Evolutionary conservation across 2,113 vertebrate species (phyloP).

Genomic region (Saguinus midas): DNA sequence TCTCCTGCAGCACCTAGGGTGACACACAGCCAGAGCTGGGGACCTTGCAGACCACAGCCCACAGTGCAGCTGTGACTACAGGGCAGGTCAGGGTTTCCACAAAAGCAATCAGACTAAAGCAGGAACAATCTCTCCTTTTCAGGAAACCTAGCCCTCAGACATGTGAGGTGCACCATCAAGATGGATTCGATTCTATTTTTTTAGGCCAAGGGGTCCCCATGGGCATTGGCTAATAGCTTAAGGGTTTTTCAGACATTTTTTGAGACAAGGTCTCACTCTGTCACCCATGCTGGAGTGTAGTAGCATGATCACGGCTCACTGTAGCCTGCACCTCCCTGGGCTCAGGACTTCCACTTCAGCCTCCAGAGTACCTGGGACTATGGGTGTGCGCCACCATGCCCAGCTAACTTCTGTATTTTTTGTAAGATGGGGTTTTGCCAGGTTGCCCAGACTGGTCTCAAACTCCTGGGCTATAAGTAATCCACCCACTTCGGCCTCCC

Average conservation of each 20-base stretch:
- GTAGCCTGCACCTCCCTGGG: too few relatives aligned
- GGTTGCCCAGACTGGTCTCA: too few relatives aligned
- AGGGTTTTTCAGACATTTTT: neutral
- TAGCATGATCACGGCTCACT: too few relatives aligned
- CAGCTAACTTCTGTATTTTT: too few relatives aligned
- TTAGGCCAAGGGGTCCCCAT: neutral
- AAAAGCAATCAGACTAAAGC: neutral
- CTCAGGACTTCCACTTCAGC: too few relatives aligned
- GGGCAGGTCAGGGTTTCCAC: neutral
- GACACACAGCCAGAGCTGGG: neutral
- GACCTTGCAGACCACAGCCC: neutral
- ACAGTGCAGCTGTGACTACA: neutral
- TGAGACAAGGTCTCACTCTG: too few relatives aligned
- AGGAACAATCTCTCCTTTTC: neutral
- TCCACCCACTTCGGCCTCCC: too few relatives aligned
- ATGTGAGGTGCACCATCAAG: neutral
- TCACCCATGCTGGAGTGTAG: too few relatives aligned
- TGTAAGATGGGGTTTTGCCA: too few relatives aligned
- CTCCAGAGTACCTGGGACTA: too few relatives aligned
- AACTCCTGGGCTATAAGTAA: too few relatives aligned
- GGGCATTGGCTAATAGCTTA: neutral
- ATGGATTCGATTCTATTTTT: neutral
- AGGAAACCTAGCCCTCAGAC: neutral
- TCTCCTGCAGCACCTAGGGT: conserved; percentile 90
- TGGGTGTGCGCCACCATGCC: too few relatives aligned